Evolutionary conservation across 2,888 invertebrate species (phyloP), one percentile per base, ranked within the genome.

Genomic region (Drosophila borborema): DNA sequence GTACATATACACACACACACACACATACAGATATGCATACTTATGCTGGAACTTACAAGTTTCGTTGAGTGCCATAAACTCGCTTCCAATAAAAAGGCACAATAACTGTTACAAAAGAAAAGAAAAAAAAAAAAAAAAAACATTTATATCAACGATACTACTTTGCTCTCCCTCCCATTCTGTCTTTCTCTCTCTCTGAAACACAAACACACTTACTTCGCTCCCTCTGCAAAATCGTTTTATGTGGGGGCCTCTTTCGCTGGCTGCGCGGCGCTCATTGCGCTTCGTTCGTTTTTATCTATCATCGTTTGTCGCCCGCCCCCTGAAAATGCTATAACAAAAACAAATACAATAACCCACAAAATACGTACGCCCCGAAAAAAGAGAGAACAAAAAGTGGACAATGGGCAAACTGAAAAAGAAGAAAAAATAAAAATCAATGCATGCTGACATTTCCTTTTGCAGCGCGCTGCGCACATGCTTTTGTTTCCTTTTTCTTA

Each of bases 231-330:
- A 5, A 34, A 61, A 51, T 51, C 23, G 48, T 62, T 68, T 55
- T 70, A 46, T 34, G 36, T 64, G 43, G 40, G 48, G 18, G 54
- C 20, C 56, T 67, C 31, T 54, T 40, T 46, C 45, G 48, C 54
- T 61, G 54, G 41, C 58, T 78, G 77, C 77, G 73, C 79, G 49
- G 16, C 66, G 51, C 77, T 77, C 73, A 69, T 64, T 79, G 65
- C 64, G 73, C 72, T 64, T 64, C 59, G 72, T 65, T 82, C 71
- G 55, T 66, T 82, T 85, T 74, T 86, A 82, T 86, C 84, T 83
- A 88, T 72, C 61, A 73, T 64, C 68, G 34, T 68, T 62, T 64
- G 51, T 64, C 49, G 67, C 60, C 72, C 66, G 66, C 70, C 68
- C 72, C 64, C 31, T 64, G 51, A 63, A 70, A 62, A 64, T 71